phyloP scores from a whole-genome alignment of 2,888 invertebrate genomes.

The Clusia tigrina region DNA sequence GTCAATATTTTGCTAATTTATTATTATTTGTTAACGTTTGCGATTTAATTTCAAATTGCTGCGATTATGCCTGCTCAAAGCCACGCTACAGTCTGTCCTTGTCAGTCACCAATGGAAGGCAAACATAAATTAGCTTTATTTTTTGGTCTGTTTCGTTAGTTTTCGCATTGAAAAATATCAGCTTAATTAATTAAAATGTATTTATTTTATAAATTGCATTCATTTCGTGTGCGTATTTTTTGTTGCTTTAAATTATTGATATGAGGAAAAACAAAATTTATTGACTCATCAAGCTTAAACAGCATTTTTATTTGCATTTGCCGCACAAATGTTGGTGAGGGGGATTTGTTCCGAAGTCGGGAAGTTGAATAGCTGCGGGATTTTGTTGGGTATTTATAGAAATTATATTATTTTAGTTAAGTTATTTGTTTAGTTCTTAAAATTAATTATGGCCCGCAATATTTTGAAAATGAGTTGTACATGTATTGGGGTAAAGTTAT shows the following conservation, averaged over 20 bases:
- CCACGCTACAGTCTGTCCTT: neutral
- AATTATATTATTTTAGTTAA: neutral
- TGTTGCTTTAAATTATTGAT: neutral
- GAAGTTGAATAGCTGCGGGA: neutral
- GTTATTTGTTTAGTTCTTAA: neutral
- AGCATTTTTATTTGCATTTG: neutral
- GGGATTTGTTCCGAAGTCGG: too few relatives aligned
- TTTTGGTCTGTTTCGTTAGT: too few relatives aligned
- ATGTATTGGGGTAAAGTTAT: too few relatives aligned
- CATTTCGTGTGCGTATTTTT: neutral
- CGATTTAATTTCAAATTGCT: too few relatives aligned
- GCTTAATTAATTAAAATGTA: neutral
- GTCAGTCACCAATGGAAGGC: neutral
- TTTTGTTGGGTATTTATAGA: neutral
- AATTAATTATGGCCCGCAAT: too few relatives aligned
- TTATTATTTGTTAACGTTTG: too few relatives aligned
- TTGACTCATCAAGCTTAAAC: constrained; percentile 5
- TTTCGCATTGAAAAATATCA: neutral
- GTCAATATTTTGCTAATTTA: too few relatives aligned
- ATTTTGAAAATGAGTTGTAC: too few relatives aligned
- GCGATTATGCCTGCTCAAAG: neutral
- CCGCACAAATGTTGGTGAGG: too few relatives aligned
- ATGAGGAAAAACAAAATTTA: too few relatives aligned
- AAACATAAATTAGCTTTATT: constrained; percentile 1
- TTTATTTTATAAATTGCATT: constrained; percentile 7